Conservation (phyloP, 2,888 invertebrate species). For the Cantharis flavilabris region DNA sequence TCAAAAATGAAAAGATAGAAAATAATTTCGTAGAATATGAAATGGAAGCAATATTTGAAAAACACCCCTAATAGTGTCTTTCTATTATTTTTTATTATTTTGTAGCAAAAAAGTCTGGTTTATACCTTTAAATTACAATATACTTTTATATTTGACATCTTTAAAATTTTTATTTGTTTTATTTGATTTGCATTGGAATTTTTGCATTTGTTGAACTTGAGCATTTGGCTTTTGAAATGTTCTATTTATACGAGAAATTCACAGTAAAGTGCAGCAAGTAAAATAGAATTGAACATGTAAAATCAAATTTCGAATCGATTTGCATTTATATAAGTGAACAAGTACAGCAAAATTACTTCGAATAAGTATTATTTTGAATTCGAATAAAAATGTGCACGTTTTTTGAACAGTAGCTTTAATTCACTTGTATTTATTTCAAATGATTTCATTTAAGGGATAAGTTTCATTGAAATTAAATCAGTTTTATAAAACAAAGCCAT, state of each 20-base stretch:
- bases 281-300: conserved; percentile 18
- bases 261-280: conserved; percentile 7
- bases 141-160: no score
- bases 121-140: no score
- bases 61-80: no score
- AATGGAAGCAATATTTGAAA: no score
- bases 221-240: conserved; percentile 15
- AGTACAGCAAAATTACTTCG: conserved; percentile 19
- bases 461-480: neutral
- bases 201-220: neutral
- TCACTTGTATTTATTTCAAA: neutral
- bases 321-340: conserved; percentile 31
- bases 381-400: neutral
- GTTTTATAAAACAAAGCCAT: neutral
- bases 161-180: neutral
- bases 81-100: no score
- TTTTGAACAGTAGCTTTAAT: neutral
- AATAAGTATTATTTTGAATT: neutral
- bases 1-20: no score
- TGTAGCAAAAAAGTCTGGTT: no score
- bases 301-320: conserved; percentile 29
- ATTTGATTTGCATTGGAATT: neutral
- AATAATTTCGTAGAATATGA: no score
- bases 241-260: conserved; percentile 19
- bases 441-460: neutral